phyloP scores from a whole-genome alignment of 2,888 invertebrate genomes.

The Tetranychus truncatus region DNA sequence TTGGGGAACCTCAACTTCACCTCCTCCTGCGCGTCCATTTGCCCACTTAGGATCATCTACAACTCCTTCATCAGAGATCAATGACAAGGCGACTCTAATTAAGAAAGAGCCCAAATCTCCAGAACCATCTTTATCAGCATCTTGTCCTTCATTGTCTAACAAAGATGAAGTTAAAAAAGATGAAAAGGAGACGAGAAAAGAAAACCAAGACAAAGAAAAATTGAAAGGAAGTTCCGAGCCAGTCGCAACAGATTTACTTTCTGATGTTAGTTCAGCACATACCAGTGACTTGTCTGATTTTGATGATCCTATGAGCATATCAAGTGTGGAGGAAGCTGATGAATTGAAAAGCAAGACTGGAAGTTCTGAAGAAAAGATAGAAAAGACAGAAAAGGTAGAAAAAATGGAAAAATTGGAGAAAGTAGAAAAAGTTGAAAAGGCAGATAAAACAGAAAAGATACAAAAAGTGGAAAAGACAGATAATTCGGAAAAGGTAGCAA shows the following conservation, averaged over 20 bases:
- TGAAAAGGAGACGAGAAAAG: not conserved
- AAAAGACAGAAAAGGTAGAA: not conserved
- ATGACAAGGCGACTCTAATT: not conserved
- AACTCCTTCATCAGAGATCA: not conserved
- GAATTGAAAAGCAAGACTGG: not conserved
- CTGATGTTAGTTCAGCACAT: slow-evolving; percentile 35
- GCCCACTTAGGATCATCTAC: not conserved
- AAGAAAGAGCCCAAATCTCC: not conserved
- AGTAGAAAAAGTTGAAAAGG: too few relatives aligned
- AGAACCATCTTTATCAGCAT: not conserved
- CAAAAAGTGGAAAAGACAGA: not conserved
- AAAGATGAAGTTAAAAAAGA: not conserved
- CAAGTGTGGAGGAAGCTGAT: slow-evolving; percentile 31
- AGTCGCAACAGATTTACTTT: slow-evolving; percentile 25
- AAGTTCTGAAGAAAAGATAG: not conserved
- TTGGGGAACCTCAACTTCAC: not conserved
- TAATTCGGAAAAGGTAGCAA: not conserved
- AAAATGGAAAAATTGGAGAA: too few relatives aligned
- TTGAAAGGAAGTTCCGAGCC: not conserved
- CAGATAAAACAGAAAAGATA: too few relatives aligned
- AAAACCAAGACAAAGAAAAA: not conserved
- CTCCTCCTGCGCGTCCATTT: not conserved
- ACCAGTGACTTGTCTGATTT: slow-evolving; percentile 36
- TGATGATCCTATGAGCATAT: slow-evolving; percentile 30
- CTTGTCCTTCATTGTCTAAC: not conserved